Percentiles rank a stretch among this genome's conserved stretches.
phyloP scores from a whole-genome alignment of 1,140 invertebrate species.

The Trichomalopsis sarcophagae region DNA sequence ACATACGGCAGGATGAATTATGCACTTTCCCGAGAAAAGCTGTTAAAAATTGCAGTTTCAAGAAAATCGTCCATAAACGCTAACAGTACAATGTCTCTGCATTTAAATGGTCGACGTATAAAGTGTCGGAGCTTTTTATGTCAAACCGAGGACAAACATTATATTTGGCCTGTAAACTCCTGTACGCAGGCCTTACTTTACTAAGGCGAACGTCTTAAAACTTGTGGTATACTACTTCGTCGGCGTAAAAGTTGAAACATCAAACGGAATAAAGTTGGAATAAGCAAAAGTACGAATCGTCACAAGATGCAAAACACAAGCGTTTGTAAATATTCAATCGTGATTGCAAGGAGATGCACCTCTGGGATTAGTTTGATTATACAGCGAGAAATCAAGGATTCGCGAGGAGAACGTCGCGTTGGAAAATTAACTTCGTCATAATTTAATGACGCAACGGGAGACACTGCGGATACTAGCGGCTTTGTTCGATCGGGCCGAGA shows the following conservation, averaged over 20 bases:
- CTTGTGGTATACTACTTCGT: background rate
- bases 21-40: background rate
- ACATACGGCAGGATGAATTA: background rate
- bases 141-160: background rate
- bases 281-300: background rate
- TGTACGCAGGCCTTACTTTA: background rate
- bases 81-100: background rate
- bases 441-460: constrained; percentile 50
- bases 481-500: background rate
- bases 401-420: background rate
- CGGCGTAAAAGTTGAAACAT: background rate
- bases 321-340: background rate
- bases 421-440: background rate
- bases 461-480: background rate
- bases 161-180: background rate
- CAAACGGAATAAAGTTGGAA: background rate
- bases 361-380: background rate
- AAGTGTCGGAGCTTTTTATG: background rate
- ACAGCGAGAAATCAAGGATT: background rate
- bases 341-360: background rate
- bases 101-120: background rate
- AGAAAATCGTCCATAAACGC: background rate
- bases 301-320: background rate
- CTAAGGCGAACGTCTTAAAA: background rate
- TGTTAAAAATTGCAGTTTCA: constrained; percentile 1